Evolutionary conservation across 2,797 vertebrate species (phyloP).

Genomic region (Triplophysa bombifrons): DNA sequence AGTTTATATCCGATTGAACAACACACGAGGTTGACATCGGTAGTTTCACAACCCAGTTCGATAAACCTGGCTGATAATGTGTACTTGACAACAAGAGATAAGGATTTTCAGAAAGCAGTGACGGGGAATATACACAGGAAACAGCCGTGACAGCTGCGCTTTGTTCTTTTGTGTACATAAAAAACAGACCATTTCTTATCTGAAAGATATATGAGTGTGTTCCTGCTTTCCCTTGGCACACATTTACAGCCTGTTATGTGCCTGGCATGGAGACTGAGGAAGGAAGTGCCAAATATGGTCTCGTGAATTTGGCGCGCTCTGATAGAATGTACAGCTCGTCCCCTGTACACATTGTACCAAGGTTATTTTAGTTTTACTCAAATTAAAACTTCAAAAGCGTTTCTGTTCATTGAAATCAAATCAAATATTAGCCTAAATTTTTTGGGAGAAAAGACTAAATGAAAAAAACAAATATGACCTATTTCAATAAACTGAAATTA

Average conservation of each 20-base stretch:
- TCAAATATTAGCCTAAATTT: no score
- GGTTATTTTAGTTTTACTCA: no score
- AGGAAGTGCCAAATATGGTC: conserved; percentile 63
- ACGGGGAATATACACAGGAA: conserved; percentile 54
- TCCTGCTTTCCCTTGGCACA: conserved; percentile 61
- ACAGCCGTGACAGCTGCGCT: conserved; percentile 53
- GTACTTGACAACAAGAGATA: conserved; percentile 58
- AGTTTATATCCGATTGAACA: conserved; percentile 36
- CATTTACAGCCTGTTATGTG: conserved; percentile 45
- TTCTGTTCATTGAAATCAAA: no score
- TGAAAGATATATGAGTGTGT: conserved; percentile 59
- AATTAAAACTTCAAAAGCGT: no score
- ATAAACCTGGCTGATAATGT: conserved; percentile 49
- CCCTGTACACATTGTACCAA: neutral
- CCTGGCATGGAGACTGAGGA: conserved; percentile 53
- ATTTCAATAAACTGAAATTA: no score
- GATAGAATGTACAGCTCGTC: neutral
- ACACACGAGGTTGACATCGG: conserved; percentile 42
- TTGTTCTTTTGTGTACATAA: conserved; percentile 59
- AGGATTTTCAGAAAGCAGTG: conserved; percentile 45
- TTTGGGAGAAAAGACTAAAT: no score
- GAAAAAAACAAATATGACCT: no score
- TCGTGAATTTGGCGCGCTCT: conserved; percentile 13
- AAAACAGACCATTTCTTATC: conserved; percentile 58
- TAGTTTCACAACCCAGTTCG: conserved; percentile 38